phyloP scores from a whole-genome alignment of 2,797 vertebrate species.

The Anas bahamensis region DNA sequence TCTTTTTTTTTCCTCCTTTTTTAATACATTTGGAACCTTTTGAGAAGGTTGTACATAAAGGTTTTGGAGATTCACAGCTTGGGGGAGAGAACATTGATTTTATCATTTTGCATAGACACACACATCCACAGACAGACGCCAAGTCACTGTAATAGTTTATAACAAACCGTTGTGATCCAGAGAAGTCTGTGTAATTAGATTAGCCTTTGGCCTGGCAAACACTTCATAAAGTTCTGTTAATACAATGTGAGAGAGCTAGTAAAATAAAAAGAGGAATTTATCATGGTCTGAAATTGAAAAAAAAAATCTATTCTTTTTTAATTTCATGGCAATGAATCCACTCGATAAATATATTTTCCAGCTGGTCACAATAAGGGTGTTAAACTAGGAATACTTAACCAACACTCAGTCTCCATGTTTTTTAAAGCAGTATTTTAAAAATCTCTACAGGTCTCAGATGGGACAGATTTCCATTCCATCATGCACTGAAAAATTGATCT shows the following conservation, averaged over 20 bases:
- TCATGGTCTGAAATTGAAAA: background rate
- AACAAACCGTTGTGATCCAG: constrained; percentile 32
- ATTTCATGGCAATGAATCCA: background rate
- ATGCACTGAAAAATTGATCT: background rate
- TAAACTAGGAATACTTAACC: background rate
- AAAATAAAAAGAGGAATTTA: constrained; percentile 45
- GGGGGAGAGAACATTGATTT: constrained; percentile 21
- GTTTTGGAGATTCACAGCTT: background rate
- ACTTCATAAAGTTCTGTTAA: background rate
- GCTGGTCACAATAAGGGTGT: background rate
- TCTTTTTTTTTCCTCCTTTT: background rate
- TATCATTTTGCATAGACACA: background rate
- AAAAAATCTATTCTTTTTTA: background rate
- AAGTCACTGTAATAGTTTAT: constrained; percentile 1
- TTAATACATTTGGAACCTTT: background rate
- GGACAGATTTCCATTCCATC: background rate
- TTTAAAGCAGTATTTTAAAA: constrained; percentile 6
- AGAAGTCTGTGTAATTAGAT: constrained; percentile 19
- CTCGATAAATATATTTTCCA: constrained; percentile 14
- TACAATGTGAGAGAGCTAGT: constrained; percentile 20
- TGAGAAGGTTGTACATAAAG: background rate
- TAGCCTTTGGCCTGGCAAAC: constrained; percentile 9
- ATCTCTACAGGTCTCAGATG: background rate
- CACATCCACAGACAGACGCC: background rate
- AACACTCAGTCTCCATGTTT: background rate